phyloP scores from a whole-genome alignment of 1,140 invertebrate species.

The Cyrtorhinus lividipennis region DNA sequence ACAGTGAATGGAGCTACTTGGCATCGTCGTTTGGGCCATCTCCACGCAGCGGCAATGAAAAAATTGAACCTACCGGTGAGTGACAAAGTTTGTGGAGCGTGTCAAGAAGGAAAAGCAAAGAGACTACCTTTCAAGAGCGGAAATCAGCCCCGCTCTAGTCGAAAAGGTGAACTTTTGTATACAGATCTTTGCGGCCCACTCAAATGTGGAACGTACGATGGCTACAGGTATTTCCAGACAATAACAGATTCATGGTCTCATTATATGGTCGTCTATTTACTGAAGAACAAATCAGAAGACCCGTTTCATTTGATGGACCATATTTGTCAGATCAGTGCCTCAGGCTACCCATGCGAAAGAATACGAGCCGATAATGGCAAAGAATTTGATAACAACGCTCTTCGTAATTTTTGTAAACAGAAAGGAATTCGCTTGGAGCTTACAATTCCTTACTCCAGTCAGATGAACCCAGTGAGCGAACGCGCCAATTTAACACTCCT shows the following conservation, averaged over 20 bases:
- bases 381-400: background rate
- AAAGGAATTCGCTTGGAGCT: background rate
- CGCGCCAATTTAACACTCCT: background rate
- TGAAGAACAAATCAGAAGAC: background rate
- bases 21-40: background rate
- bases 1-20: too few relatives aligned
- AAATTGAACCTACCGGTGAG: background rate
- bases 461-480: background rate
- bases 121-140: background rate
- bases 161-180: background rate
- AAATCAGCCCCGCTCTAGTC: background rate
- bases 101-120: background rate
- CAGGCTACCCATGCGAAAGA: background rate
- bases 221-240: background rate
- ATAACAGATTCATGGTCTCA: background rate
- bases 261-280: background rate
- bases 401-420: background rate
- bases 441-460: background rate
- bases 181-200: background rate
- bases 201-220: background rate
- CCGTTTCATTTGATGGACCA: background rate
- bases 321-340: background rate
- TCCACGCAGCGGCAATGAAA: background rate
- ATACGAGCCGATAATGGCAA: background rate
- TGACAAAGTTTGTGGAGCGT: background rate